Conservation (phyloP, 2,797 vertebrate species). For the Peromyscus attwateri region DNA sequence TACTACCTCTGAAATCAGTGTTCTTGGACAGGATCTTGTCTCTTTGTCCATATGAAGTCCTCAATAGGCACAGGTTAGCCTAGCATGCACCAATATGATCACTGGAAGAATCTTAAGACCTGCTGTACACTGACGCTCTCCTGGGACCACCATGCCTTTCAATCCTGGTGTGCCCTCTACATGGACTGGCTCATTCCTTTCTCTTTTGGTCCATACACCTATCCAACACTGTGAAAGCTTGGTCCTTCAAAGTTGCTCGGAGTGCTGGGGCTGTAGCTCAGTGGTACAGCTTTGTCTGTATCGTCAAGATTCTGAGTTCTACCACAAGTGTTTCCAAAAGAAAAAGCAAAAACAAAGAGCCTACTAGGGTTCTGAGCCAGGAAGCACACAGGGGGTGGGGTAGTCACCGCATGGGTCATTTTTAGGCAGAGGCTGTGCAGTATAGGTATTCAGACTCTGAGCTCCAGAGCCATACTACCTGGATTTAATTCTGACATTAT, state of each 20-base stretch:
- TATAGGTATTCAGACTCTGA: background rate
- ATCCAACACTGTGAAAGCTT: background rate
- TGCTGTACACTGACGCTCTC: background rate
- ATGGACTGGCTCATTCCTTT: background rate
- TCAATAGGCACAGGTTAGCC: background rate
- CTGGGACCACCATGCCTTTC: background rate
- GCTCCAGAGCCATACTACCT: background rate
- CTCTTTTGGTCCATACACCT: conserved; percentile 20
- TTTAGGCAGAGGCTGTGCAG: background rate
- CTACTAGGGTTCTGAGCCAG: background rate
- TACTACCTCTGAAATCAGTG: background rate
- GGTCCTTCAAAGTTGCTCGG: background rate
- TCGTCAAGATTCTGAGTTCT: background rate
- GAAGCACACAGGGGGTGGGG: background rate
- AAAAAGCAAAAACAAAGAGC: background rate
- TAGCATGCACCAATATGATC: background rate
- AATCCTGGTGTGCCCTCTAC: background rate
- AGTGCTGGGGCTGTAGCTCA: background rate
- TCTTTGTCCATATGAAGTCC: background rate
- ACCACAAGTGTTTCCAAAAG: background rate
- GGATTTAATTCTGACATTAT: conserved; percentile 17
- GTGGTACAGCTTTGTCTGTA: background rate
- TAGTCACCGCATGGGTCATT: background rate
- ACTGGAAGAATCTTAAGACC: background rate
- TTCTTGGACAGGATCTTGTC: background rate